Evolutionary conservation across 37 sponge, comb jelly and placozoan species (phyloP), one percentile per base, ranked within the genome.

Genomic region (Haliclona indistincta): DNA sequence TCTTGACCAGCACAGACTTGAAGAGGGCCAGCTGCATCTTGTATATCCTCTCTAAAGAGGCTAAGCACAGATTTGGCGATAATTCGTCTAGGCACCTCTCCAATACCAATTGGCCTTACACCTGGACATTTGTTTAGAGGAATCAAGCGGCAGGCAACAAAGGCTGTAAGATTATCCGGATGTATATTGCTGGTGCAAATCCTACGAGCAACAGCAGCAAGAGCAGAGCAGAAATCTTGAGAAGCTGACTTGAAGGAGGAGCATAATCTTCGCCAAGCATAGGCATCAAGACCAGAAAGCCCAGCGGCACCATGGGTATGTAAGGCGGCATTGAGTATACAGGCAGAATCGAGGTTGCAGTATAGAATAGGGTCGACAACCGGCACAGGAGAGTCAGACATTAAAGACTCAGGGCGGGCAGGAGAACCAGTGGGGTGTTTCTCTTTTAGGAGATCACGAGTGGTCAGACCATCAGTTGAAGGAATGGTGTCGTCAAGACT

Each of bases 1-100:
- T n/a, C n/a, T 26, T 84, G 84, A 20, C 90, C 85, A 40, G 81
- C 90, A 79, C 77, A 79, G 6, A 80, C 52, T 51, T 89, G 90
- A 28, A 84, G 64, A 29, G 82, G 63, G 13, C 86, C 91, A 22
- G 82, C 79, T 19, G 88, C 81, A 10, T 75, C 67, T 13, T 51
- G 19, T 3, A 83, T 41, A 73, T 83, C 80, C 15, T 3, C 45
- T 30, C 43, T 65, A 23, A 78, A 8, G 17, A 73, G 47, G 15
- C 17, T 4, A 30, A 80, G 68, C 2, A 85, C 55, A 37, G 84
- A 69, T 39, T 83, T 77, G 20, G 79, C 84, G 17, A 89, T 52
- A 30, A 84, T 71, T 63, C 79, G 65, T 0, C 76, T 30, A 30
- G 38, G 56, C 11, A 64, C 60, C 51, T 80, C 81, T n/a, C n/a